Base-by-base conservation (phyloP, 1,140 invertebrate species). In the Neomicropteryx cornuta region DNA sequence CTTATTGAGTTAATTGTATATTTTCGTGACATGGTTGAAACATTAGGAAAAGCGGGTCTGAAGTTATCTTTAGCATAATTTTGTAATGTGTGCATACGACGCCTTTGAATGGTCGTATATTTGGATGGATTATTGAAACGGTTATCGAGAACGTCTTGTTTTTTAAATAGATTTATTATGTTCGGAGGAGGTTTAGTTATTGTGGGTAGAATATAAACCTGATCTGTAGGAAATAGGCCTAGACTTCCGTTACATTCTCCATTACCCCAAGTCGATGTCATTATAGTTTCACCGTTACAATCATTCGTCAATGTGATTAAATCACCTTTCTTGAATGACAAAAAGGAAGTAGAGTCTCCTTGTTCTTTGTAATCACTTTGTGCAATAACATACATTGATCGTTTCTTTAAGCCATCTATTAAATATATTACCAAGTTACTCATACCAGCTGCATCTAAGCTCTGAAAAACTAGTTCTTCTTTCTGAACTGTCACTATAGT, bases 381-480 rank as follows among this genome's bases (percentile, higher is more conserved):
- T 3, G 85, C 87, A 31, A 95, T 79, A 6, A 83, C 84, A 60
- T 82, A 95, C 47, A 77, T 76, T 0, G 89, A 93, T 27, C 85
- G 67, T 52, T 85, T 79, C 58, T 88, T 91, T 6, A 97, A 65
- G 4, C 89, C 89, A 52, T 89, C 80, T 4, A 96, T 69, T 53
- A 96, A 78, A 45, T 79, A 87, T 42, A 86, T 81, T 2, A 96
- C 77, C 1, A 96, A 62, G 39, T 86, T 79, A 38, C 75, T 72
- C 49, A 95, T 79, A 66, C 91, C 87, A 48, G 85, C 78, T 0
- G 90, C 83, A 52, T 92, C 88, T n/a, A 83, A 77, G 45, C 83
- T 87, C 51, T 89, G 83, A 52, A 96, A 94, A 4, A 84, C 79
- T 55, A 88, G 93, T 60, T 94, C 87, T 63, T 94, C 88, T 39